Evolutionary conservation across 1,140 invertebrate genomes (phyloP).

Genomic region (Calliphora vicina): DNA sequence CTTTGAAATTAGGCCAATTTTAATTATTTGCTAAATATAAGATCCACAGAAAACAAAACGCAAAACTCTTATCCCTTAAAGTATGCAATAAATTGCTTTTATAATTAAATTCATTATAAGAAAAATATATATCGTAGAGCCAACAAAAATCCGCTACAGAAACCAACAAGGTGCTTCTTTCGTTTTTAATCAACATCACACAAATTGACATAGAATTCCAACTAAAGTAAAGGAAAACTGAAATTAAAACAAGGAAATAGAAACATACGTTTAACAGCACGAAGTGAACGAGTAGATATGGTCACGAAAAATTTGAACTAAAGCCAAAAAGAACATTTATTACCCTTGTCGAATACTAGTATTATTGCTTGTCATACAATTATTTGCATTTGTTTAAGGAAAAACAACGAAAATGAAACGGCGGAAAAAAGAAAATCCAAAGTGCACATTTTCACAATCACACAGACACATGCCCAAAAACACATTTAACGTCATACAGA

Average conservation of each 20-base stretch:
- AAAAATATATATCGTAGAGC: too few species aligned
- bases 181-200: too few species aligned
- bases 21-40: too few species aligned
- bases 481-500: neutral
- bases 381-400: constrained; percentile 21
- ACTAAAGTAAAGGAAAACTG: neutral
- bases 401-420: neutral
- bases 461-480: neutral
- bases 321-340: constrained; percentile 29
- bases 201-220: too few species aligned
- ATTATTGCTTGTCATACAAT: constrained; percentile 31
- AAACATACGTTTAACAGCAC: neutral
- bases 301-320: constrained; percentile 3
- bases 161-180: too few species aligned
- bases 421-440: neutral
- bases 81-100: constrained; percentile 1
- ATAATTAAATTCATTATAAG: constrained; percentile 13
- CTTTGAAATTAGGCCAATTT: too few species aligned
- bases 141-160: too few species aligned
- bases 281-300: neutral
- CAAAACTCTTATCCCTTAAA: neutral
- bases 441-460: neutral
- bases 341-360: constrained; percentile 23
- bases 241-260: neutral
- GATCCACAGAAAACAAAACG: too few species aligned